phyloP scores from a whole-genome alignment of 2,797 vertebrate genomes.

The Poeciliopsis paucimaculata region DNA sequence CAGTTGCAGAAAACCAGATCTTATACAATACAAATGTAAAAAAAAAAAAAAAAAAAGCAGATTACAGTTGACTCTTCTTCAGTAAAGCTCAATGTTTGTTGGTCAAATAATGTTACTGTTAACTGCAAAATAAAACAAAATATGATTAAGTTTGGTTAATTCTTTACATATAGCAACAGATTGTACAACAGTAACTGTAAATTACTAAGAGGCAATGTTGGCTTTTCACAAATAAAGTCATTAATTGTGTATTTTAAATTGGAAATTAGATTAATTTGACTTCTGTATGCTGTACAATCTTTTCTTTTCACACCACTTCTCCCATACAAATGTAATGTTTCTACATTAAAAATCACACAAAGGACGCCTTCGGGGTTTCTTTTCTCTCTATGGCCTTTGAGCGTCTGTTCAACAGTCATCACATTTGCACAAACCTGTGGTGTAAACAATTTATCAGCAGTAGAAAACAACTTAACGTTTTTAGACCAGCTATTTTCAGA shows the following conservation, averaged over 20 bases:
- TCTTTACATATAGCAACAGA: neutral
- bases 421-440: constrained; percentile 1
- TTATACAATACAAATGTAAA: neutral
- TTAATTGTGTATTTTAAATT: neutral
- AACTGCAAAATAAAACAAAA: neutral
- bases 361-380: neutral
- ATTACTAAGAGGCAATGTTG: neutral
- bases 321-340: neutral
- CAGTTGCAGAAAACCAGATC: neutral
- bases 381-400: neutral
- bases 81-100: neutral
- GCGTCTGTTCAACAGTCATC: neutral
- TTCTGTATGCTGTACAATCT: neutral
- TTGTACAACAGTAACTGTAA: neutral
- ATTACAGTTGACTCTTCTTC: neutral
- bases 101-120: neutral
- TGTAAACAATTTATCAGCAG: neutral
- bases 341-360: neutral
- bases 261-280: neutral
- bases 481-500: constrained; percentile 1
- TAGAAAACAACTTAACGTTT: neutral
- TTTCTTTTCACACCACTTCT: neutral
- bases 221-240: neutral
- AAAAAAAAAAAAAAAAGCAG: neutral
- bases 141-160: neutral